Evolutionary conservation across 64 coral and sea anemone species (phyloP).

Genomic region (Hydrozoanthus tunicans): DNA sequence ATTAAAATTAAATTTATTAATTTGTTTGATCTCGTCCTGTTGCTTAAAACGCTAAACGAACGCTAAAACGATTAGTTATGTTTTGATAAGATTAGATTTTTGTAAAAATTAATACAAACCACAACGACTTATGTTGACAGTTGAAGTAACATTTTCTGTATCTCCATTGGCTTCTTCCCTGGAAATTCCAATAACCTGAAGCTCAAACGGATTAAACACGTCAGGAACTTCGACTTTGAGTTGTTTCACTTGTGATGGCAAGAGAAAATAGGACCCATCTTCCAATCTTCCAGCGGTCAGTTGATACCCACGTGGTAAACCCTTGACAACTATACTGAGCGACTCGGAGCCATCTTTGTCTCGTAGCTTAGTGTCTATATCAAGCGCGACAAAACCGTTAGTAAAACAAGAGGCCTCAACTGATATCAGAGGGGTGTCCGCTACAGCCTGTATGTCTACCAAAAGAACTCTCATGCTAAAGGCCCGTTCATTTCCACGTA

Average conservation of each 20-base stretch:
- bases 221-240: background rate
- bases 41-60: background rate
- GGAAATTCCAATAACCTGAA: background rate
- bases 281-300: conserved; percentile 5
- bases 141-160: conserved; percentile 1
- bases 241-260: background rate
- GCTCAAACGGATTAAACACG: background rate
- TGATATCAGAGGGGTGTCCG: conserved; percentile 8
- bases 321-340: conserved; percentile 16
- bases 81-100: background rate
- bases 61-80: too few species aligned
- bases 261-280: background rate
- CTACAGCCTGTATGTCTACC: background rate
- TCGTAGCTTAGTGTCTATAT: background rate
- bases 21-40: too few species aligned
- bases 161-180: conserved; percentile 18
- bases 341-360: conserved; percentile 49
- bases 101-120: background rate
- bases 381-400: background rate
- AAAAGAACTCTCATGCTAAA: background rate
- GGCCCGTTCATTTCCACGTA: background rate
- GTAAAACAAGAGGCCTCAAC: conserved; percentile 21
- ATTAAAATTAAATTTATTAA: too few species aligned
- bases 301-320: background rate
- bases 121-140: conserved; percentile 6